Conservation (phyloP, 1,140 invertebrate genomes). For the Gryllus bimaculatus region DNA sequence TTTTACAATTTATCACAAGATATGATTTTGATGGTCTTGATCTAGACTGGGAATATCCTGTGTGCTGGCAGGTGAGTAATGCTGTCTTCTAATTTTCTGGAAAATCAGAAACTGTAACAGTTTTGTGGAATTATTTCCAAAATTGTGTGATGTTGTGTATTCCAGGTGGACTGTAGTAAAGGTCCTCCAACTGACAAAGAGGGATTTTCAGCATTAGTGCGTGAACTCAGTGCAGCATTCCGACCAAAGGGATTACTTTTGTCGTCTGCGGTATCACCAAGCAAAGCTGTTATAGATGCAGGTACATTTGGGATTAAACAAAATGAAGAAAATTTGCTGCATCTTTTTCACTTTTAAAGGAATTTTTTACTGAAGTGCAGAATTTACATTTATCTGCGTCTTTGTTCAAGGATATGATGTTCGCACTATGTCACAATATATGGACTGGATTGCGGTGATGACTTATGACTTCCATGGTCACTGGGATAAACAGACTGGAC, state of each 20-base stretch:
- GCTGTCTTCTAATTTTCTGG: too few species aligned
- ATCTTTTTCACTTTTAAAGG: too few species aligned
- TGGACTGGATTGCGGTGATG: constrained; percentile 42
- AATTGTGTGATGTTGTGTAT: constrained; percentile 16
- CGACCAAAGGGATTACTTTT: constrained; percentile 39
- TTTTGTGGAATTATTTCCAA: neutral
- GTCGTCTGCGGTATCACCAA: constrained; percentile 48
- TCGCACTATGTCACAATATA: constrained; percentile 29
- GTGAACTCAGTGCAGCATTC: constrained; percentile 46
- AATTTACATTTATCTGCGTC: neutral
- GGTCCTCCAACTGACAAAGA: constrained; percentile 46
- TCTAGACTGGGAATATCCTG: constrained; percentile 51
- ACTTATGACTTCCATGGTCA: constrained; percentile 42
- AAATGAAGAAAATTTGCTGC: too few species aligned
- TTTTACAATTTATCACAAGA: constrained; percentile 33
- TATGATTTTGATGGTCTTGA: constrained; percentile 39
- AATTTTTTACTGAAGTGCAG: neutral
- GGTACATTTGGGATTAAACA: constrained; percentile 25
- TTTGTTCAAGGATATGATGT: constrained; percentile 31
- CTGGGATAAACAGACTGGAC: constrained; percentile 41
- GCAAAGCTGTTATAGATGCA: constrained; percentile 38
- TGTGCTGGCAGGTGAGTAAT: constrained; percentile 49
- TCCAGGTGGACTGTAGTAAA: constrained; percentile 44
- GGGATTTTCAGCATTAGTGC: constrained; percentile 41
- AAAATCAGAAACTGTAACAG: too few species aligned